Evolutionary conservation across 2,888 invertebrate genomes (phyloP), one percentile per base, ranked within the genome.

Genomic region (Lottia gigantea): DNA sequence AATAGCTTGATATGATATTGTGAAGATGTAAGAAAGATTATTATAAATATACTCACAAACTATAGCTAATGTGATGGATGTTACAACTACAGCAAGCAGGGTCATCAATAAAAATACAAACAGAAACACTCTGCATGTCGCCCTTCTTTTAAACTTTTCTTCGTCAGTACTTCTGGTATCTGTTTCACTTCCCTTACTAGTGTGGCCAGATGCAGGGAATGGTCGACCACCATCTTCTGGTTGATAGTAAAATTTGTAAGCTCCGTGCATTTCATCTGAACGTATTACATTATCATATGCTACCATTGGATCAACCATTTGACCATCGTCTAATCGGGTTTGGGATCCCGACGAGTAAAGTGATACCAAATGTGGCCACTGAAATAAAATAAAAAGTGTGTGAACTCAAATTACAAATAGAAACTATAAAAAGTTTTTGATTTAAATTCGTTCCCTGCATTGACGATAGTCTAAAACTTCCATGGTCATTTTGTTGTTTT

Each of bases 51-150:
- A 76, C 79, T 78, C 72, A 79, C 79, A 71, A 62, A 79, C 23
- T n/a, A 79, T 77, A 12, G 79, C 76, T 25, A 79, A 31, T 15
- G 76, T 75, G 40, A 79, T 65, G 26, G 77, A 78, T 2, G 79
- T 77, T 3, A 76, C 73, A 11, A 78, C 74, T 19, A 76, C 78
- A 26, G 70, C 78, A 62, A 80, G 77, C 25, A 80, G 77, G 64
- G 74, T 73, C 15, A 80, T 55, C 0, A 75, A 71, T 15, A 80
- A 70, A 62, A 77, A 75, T 46, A 80, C 75, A 65, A 78, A 78
- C 12, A 80, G 61, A 11, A 80, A 61, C 23, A 80, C 77, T 31
- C 74, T 72, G 25, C 78, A 77, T 45, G 77, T 77, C 26, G 75
- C 67, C 31, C 78, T 77, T 25, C 74, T 72, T 47, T 72, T 70